Evolutionary conservation across 2,888 invertebrate genomes (phyloP).

Genomic region (Diaphora mendica): DNA sequence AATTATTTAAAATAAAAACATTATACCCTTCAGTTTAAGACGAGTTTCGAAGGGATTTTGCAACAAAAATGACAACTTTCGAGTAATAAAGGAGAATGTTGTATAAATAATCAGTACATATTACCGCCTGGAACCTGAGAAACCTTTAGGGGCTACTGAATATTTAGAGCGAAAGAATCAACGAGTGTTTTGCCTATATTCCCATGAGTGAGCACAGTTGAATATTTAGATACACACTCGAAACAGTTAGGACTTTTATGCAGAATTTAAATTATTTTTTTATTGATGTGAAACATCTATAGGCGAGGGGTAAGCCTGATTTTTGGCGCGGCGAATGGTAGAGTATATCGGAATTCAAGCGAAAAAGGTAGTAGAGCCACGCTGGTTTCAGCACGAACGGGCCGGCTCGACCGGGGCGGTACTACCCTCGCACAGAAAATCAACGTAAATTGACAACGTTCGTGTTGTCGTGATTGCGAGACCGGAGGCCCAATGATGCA

Average conservation of each 20-base stretch:
- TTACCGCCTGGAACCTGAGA: neutral
- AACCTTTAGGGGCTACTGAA: neutral
- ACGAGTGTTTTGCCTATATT: neutral
- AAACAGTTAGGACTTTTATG: neutral
- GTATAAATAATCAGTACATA: neutral
- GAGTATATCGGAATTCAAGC: neutral
- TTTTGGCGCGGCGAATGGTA: no score
- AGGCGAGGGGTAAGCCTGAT: no score
- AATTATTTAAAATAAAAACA: no score
- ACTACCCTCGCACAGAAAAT: no score
- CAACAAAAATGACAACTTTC: neutral
- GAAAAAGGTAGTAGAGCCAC: no score
- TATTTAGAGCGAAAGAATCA: neutral
- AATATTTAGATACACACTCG: neutral
- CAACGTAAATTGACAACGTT: no score
- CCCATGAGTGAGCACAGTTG: neutral
- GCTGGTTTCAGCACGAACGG: no score
- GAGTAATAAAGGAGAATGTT: neutral
- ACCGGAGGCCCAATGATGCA: no score
- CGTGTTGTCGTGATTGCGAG: no score
- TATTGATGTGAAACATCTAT: no score
- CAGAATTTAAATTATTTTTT: neutral
- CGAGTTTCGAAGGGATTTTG: neutral
- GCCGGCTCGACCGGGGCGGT: no score
- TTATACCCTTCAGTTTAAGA: neutral